Evolutionary conservation across 2,888 invertebrate genomes (phyloP), one percentile per base, ranked within the genome.

Genomic region (Drosophila rellima): DNA sequence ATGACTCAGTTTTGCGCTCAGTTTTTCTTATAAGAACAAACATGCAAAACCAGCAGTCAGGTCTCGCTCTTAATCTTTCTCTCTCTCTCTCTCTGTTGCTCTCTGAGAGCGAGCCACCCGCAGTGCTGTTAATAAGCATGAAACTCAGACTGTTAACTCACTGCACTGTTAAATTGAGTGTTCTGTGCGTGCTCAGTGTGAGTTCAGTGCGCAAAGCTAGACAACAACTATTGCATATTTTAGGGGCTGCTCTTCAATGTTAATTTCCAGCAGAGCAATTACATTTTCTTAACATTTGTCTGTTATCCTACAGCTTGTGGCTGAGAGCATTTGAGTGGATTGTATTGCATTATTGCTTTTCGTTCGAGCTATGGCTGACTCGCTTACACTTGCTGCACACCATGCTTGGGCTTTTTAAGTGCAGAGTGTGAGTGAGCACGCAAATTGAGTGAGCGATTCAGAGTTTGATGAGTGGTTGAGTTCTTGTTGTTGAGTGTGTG

Each of bases 1-100:
- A 88, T 90, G 87, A 89, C 78, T 77, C 72, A 74, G 72, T 59
- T 72, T 75, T 65, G 72, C 56, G 77, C 82, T 80, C 82, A 65
- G 72, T 78, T 64, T 68, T 81, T 70, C 68, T 73, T 70, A 78
- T 76, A 75, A 78, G 75, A 75, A 75, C 78, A 72, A 72, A 77
- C 42, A 73, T 23, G 73, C 52, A 10, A 63, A 77, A 37, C 4
- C 20, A 61, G 29, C 40, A 29, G 15, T 40, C 44, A 47, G 17
- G 29, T 44, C 31, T 51, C 42, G 42, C 66, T 39, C 63, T 61
- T 23, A 13, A 17, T 15, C 56, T 47, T 54, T 42, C 47, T 8
- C 17, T 20, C 23, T 15, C 23, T 15, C 56, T 47, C 60, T 42
- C 47, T 8, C 17, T 20, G 23, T 31, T 60, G 44, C 60, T 67